Conservation (phyloP, 1,140 invertebrate species). For the Drosophila mojavensis region DNA sequence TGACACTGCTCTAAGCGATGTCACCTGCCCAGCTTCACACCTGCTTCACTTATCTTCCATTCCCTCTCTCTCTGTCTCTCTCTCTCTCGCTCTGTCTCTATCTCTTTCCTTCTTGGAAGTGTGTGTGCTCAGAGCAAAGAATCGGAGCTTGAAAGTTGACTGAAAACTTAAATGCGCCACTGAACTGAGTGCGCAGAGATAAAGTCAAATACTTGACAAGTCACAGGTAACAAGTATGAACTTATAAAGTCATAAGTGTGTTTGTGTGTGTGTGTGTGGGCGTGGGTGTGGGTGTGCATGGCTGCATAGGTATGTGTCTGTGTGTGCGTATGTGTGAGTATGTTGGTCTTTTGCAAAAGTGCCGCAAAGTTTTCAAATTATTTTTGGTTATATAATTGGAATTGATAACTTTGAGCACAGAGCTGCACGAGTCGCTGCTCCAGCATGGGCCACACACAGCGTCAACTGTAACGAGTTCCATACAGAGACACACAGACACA, state of each 20-base stretch:
- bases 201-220: slow-evolving; percentile 82
- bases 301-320: slow-evolving; percentile 8
- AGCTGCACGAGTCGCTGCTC: slow-evolving; percentile 35
- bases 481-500: slow-evolving; percentile 6
- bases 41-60: neutral
- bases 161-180: slow-evolving; percentile 60
- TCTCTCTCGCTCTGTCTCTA: neutral
- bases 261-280: slow-evolving; percentile 32
- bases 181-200: slow-evolving; percentile 66
- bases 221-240: slow-evolving; percentile 80
- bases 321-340: slow-evolving; percentile 34
- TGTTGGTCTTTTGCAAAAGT: slow-evolving; percentile 70
- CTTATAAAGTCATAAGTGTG: slow-evolving; percentile 73
- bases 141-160: slow-evolving; percentile 57
- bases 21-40: neutral
- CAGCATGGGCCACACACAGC: slow-evolving; percentile 2
- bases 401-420: slow-evolving; percentile 75
- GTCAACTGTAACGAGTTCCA: slow-evolving; percentile 40
- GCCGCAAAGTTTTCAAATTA: slow-evolving; percentile 81
- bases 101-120: neutral
- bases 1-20: slow-evolving; percentile 1
- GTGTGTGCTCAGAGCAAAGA: slow-evolving; percentile 8
- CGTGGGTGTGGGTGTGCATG: slow-evolving; percentile 20
- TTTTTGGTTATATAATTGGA: slow-evolving; percentile 83
- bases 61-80: neutral